Conservation (phyloP, 2,113 vertebrate genomes). For the Nothobranchius furzeri region DNA sequence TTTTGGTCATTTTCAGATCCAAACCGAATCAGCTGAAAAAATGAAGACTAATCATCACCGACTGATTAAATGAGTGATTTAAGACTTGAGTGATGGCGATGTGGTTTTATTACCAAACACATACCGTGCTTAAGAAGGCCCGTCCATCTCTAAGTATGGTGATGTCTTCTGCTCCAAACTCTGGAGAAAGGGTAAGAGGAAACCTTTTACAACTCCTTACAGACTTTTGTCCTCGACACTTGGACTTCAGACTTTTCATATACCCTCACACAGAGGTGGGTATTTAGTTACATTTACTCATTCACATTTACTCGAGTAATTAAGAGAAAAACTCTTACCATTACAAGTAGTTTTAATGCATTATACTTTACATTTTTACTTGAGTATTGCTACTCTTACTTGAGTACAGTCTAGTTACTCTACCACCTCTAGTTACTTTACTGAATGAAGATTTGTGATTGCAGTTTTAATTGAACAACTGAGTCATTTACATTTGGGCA, state of each 20-base stretch:
- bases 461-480: no score
- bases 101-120: constrained; percentile 10
- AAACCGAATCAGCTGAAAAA: not conserved
- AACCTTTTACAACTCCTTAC: not conserved
- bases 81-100: not conserved
- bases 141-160: constrained; percentile 58
- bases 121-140: constrained; percentile 59
- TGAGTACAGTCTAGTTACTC: no score
- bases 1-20: not conserved
- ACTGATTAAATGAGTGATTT: not conserved
- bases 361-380: no score
- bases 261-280: not conserved
- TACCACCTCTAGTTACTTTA: no score
- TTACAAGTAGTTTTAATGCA: no score
- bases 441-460: no score
- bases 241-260: constrained; percentile 35
- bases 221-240: constrained; percentile 7
- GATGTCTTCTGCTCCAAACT: constrained; percentile 62
- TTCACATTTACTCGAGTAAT: no score
- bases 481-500: no score
- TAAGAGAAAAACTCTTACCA: no score
- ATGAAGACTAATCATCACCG: no score
- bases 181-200: constrained; percentile 31
- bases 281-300: no score
- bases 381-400: no score